Percentiles rank a stretch among this genome's conserved stretches.
phyloP scores from a whole-genome alignment of 2,888 invertebrate genomes.

The Punctoribates punctum region DNA sequence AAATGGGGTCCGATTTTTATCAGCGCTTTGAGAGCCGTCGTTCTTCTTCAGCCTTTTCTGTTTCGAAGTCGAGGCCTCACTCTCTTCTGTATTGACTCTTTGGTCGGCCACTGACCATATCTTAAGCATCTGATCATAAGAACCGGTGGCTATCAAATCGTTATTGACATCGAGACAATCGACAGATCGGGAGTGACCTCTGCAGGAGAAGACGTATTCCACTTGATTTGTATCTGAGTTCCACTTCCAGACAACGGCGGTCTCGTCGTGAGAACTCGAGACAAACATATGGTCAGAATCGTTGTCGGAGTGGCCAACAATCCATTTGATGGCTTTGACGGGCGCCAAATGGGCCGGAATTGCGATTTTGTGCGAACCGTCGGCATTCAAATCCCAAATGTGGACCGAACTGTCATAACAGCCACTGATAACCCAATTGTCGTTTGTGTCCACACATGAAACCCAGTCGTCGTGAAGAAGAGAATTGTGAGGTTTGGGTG shows the following conservation, averaged over 20 bases:
- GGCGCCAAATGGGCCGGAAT: slow-evolving; percentile 82
- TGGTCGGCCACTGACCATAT: slow-evolving; percentile 67
- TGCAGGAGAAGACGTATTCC: slow-evolving; percentile 73
- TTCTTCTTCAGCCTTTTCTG: slow-evolving; percentile 44
- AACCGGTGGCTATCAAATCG: slow-evolving; percentile 68
- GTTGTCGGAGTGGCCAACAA: slow-evolving; percentile 56
- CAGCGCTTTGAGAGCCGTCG: slow-evolving; percentile 50
- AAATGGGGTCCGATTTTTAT: slow-evolving; percentile 63
- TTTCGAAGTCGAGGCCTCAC: slow-evolving; percentile 47
- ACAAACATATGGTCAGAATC: slow-evolving; percentile 50
- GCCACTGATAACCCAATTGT: slow-evolving; percentile 76
- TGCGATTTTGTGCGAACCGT: slow-evolving; percentile 73
- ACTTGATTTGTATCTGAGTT: slow-evolving; percentile 68
- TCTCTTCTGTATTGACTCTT: slow-evolving; percentile 50
- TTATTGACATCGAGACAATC: slow-evolving; percentile 67
- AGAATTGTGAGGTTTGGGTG: slow-evolving; percentile 87
- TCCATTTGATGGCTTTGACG: slow-evolving; percentile 83
- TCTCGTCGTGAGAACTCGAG: slow-evolving; percentile 85
- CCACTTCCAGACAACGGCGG: slow-evolving; percentile 86
- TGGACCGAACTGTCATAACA: slow-evolving; percentile 90
- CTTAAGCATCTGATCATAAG: slow-evolving; percentile 88
- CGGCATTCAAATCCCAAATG: slow-evolving; percentile 71
- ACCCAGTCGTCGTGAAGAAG: slow-evolving; percentile 97
- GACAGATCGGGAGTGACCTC: slow-evolving; percentile 87
- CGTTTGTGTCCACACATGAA: slow-evolving; percentile 70